Percentiles rank a stretch among this genome's conserved stretches.
These are phyloP conservation scores for Brachionus angularis DNA, from an alignment of 1,140 invertebrate genomes.

Conservation along the genomic window DNA sequence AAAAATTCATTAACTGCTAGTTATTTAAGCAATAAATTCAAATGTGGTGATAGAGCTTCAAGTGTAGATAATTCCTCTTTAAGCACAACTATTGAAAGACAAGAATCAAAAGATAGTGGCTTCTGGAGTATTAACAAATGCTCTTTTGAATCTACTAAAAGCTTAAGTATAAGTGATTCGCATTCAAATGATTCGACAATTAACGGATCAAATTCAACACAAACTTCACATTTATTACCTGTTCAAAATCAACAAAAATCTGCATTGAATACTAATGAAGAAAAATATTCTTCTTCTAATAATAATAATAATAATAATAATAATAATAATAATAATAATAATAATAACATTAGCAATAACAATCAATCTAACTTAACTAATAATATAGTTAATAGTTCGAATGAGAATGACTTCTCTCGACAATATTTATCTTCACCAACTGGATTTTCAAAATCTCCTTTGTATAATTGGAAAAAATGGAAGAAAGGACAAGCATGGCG, in stretches of 20 bases:
- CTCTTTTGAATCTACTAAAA: conserved; percentile 18
- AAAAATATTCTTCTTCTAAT: background rate
- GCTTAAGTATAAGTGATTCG: background rate
- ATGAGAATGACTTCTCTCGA: conserved; percentile 16
- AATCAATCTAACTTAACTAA: too few relatives aligned
- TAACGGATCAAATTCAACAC: too few relatives aligned
- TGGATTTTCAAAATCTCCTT: background rate
- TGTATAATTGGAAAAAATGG: background rate
- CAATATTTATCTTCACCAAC: too few relatives aligned
- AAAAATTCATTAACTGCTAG: too few relatives aligned
- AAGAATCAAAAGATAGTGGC: conserved; percentile 41
- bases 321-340: too few relatives aligned
- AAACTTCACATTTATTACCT: too few relatives aligned
- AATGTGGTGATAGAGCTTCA: conserved; percentile 13
- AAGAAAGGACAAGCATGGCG: conserved; percentile 37
- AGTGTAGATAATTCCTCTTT: conserved; percentile 15
- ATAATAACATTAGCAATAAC: too few relatives aligned
- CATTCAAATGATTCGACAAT: background rate
- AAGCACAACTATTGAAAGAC: conserved; percentile 1
- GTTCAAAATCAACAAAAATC: too few relatives aligned
- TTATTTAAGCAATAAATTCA: too few relatives aligned
- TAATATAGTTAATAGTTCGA: too few relatives aligned
- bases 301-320: background rate
- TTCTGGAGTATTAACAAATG: conserved; percentile 26
- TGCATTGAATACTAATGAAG: background rate